These are phyloP conservation scores for Notodonta ziczac DNA, from an alignment of 2,888 invertebrate species.

Conservation along the genomic window DNA sequence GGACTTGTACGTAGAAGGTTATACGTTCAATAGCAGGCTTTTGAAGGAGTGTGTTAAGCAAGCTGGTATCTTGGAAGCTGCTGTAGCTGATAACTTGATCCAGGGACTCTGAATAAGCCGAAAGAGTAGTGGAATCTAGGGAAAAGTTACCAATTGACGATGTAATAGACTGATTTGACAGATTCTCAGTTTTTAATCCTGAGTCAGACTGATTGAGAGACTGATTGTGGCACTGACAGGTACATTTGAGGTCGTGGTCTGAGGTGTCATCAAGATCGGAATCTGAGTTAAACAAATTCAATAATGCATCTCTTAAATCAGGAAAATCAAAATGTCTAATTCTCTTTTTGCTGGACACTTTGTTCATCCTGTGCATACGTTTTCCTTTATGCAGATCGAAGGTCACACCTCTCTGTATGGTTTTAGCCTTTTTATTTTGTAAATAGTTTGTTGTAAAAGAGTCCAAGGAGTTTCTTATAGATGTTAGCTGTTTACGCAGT, in stretches of 20 bases:
- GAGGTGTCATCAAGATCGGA: constrained; percentile 30
- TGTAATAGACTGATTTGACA: constrained; percentile 62
- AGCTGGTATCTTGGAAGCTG: constrained; percentile 69
- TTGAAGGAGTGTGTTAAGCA: constrained; percentile 62
- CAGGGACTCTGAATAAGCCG: constrained; percentile 74
- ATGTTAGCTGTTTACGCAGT: constrained; percentile 60
- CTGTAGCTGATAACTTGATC: constrained; percentile 73
- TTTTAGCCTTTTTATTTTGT: constrained; percentile 34
- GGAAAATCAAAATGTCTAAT: constrained; percentile 72
- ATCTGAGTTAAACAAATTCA: constrained; percentile 58
- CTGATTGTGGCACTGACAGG: constrained; percentile 58
- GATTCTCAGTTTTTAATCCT: constrained; percentile 57
- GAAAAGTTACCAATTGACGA: constrained; percentile 77
- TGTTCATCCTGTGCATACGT: constrained; percentile 40
- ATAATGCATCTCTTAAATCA: constrained; percentile 67
- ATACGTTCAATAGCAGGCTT: constrained; percentile 74
- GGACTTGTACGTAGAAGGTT: constrained; percentile 76
- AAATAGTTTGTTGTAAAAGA: constrained; percentile 58
- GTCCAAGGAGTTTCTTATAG: constrained; percentile 63
- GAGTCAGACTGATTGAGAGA: constrained; percentile 54
- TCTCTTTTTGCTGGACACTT: constrained; percentile 63
- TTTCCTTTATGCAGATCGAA: constrained; percentile 48
- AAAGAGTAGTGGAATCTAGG: constrained; percentile 67
- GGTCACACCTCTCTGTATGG: constrained; percentile 38
- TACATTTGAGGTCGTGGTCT: constrained; percentile 39